Percentiles rank a stretch among this genome's conserved stretches.
Conservation (phyloP, 2,888 invertebrate species). For the Pseudolycoriella hygida region DNA sequence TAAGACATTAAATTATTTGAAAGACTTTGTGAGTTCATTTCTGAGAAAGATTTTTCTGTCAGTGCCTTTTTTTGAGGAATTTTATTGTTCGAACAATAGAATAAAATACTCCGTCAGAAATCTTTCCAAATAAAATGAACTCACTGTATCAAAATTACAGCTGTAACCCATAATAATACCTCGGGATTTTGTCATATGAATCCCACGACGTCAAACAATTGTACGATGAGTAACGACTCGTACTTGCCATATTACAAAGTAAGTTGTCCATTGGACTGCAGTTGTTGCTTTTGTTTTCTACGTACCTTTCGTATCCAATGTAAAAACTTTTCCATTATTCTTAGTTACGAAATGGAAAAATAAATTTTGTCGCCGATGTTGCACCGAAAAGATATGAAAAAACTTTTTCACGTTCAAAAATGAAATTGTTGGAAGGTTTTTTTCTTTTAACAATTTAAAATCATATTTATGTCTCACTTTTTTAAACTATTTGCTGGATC, state of each 20-base stretch:
- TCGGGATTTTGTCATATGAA: constrained; percentile 78
- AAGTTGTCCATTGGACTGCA: constrained; percentile 26
- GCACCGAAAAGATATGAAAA: not conserved
- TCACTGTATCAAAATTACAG: not conserved
- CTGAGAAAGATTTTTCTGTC: no score
- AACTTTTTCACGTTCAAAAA: not conserved
- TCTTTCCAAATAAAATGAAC: no score
- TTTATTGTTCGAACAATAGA: no score
- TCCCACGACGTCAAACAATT: constrained; percentile 82
- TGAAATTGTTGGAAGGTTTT: not conserved
- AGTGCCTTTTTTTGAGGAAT: no score
- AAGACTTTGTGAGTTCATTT: no score
- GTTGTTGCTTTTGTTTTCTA: constrained; percentile 5
- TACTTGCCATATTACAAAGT: constrained; percentile 31
- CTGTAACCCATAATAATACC: constrained; percentile 34
- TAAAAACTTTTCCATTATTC: constrained; percentile 7
- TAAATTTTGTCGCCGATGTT: not conserved
- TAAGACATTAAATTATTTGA: no score
- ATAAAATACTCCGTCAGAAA: no score
- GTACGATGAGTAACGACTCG: constrained; percentile 74
- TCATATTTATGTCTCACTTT: not conserved
- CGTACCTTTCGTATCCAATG: constrained; percentile 7
- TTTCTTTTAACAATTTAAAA: not conserved
- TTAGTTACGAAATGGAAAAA: not conserved
- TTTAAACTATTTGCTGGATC: no score